Percentiles rank a stretch among this genome's conserved stretches.
Evolutionary conservation across 1,140 invertebrate species (phyloP).

Genomic region (Apis mellifera): Amel_HAv3.1 CM009944.2:8335001-8335500

Average conservation of each 20-base stretch:
- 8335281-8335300: neutral
- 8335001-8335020: neutral
- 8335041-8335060: neutral
- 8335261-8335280: neutral
- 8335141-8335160: neutral
- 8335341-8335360: neutral
- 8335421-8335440: neutral
- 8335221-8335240: neutral
- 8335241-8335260: neutral
- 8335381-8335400: neutral
- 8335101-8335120: neutral
- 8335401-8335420: neutral
- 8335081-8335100: too few relatives aligned
- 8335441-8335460: neutral
- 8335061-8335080: too few relatives aligned
- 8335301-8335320: too few relatives aligned
- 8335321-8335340: too few relatives aligned
- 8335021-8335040: neutral
- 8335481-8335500: neutral
- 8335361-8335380: neutral
- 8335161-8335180: neutral
- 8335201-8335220: neutral
- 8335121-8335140: neutral
- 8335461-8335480: slow-evolving; percentile 13
- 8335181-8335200: neutral